phyloP scores from a whole-genome alignment of 2,888 invertebrate genomes.

The Drosophila quinaria region DNA sequence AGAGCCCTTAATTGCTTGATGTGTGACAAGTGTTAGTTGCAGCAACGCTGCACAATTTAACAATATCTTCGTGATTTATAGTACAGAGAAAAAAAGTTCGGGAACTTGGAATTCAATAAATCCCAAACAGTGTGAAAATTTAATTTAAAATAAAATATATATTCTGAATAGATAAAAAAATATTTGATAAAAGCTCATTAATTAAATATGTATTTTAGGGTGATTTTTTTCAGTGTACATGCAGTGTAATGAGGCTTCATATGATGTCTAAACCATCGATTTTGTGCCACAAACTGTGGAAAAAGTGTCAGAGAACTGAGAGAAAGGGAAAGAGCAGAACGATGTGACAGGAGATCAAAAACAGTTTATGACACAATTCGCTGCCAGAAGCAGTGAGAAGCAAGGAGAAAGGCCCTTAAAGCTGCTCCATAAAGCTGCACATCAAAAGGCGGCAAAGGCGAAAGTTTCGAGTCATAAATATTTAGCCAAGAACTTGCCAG shows the following conservation, averaged over 20 bases:
- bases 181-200: not conserved
- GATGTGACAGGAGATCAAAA: conserved; percentile 50
- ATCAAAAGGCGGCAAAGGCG: conserved; percentile 61
- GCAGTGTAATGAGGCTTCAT: conserved; percentile 73
- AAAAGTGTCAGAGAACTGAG: conserved; percentile 21
- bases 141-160: not conserved
- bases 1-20: not conserved
- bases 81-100: conserved; percentile 7
- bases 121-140: no score
- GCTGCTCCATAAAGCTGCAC: conserved; percentile 47
- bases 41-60: conserved; percentile 53
- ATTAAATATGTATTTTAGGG: not conserved
- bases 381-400: not conserved
- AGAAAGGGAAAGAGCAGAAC: conserved; percentile 5
- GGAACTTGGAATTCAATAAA: no score
- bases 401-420: conserved; percentile 44
- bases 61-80: conserved; percentile 54
- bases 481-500: conserved; percentile 62
- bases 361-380: conserved; percentile 63
- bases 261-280: conserved; percentile 68
- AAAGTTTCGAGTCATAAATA: conserved; percentile 76
- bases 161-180: not conserved
- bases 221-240: conserved; percentile 16
- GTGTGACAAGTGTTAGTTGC: conserved; percentile 19
- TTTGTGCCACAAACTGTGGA: conserved; percentile 61